Evolutionary conservation across 2,888 invertebrate genomes (phyloP).

Genomic region (Tipula unca): DNA sequence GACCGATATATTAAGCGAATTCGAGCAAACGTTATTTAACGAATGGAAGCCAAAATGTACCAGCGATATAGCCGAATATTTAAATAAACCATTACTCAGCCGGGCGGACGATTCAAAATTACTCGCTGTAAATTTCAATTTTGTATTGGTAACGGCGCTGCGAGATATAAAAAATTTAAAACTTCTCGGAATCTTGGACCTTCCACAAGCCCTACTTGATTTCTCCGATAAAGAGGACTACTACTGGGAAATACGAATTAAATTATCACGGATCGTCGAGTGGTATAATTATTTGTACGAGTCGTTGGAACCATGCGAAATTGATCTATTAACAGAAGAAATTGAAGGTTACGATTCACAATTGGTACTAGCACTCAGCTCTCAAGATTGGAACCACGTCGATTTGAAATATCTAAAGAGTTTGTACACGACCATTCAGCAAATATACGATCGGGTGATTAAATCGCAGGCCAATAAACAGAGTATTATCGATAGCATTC

Average conservation of each 20-base stretch:
- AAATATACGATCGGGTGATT: constrained; percentile 59
- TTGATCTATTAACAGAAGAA: constrained; percentile 65
- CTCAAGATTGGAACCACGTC: constrained; percentile 59
- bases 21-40: not conserved
- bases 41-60: not conserved
- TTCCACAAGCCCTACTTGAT: constrained; percentile 54
- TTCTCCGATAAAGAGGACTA: constrained; percentile 62
- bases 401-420: constrained; percentile 62
- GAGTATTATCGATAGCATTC: constrained; percentile 48
- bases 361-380: constrained; percentile 57
- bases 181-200: constrained; percentile 53
- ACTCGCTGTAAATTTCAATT: constrained; percentile 47
- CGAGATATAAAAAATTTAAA: constrained; percentile 75
- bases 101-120: not conserved
- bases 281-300: constrained; percentile 78
- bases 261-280: constrained; percentile 53
- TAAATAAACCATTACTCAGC: not conserved
- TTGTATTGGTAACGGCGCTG: constrained; percentile 60
- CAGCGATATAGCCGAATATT: not conserved
- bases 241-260: constrained; percentile 52
- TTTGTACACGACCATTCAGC: constrained; percentile 57
- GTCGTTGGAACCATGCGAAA: constrained; percentile 68
- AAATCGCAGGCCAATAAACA: constrained; percentile 59
- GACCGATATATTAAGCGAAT: not conserved
- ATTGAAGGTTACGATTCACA: constrained; percentile 62